Percentiles rank a stretch among this genome's conserved stretches.
Evolutionary conservation across 2,888 invertebrate genomes (phyloP).

Genomic region (Dicyrtoma fusca): DNA sequence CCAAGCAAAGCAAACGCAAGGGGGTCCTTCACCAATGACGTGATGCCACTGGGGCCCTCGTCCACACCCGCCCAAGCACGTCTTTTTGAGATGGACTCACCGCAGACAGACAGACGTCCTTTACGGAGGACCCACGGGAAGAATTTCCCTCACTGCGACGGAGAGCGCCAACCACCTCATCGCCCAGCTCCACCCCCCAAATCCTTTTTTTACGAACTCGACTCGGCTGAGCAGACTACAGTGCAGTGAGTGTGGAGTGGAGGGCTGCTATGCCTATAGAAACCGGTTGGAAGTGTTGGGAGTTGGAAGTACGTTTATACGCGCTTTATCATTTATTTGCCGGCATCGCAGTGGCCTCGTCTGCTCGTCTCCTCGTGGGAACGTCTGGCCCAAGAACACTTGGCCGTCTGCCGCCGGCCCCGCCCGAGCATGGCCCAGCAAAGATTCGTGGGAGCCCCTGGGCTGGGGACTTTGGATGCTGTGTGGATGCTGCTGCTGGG

Average conservation of each 20-base stretch:
- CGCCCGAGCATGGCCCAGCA: neutral
- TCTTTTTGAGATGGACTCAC: too few species aligned
- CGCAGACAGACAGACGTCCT: too few species aligned
- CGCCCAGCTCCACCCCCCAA: neutral
- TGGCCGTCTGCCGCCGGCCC: neutral
- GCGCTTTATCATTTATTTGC: too few species aligned
- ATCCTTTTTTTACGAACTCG: neutral
- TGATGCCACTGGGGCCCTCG: too few species aligned
- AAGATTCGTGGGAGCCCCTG: neutral
- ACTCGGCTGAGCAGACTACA: too few species aligned
- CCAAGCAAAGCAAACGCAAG: too few species aligned
- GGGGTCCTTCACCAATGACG: too few species aligned
- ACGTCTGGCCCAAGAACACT: neutral
- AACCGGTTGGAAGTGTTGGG: conserved; percentile 10
- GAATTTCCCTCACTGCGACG: too few species aligned
- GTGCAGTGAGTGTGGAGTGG: too few species aligned
- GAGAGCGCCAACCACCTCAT: conserved; percentile 9
- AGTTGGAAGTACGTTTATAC: too few species aligned
- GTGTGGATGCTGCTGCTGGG: neutral
- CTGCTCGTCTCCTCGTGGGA: conserved; percentile 3
- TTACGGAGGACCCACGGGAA: too few species aligned
- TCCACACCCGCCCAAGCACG: too few species aligned
- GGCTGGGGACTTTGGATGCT: neutral
- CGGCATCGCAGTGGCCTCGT: neutral
- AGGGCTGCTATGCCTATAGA: conserved; percentile 14